Evolutionary conservation across 2,113 vertebrate genomes (phyloP).

Genomic region (Lamprologus ornatipinnis): DNA sequence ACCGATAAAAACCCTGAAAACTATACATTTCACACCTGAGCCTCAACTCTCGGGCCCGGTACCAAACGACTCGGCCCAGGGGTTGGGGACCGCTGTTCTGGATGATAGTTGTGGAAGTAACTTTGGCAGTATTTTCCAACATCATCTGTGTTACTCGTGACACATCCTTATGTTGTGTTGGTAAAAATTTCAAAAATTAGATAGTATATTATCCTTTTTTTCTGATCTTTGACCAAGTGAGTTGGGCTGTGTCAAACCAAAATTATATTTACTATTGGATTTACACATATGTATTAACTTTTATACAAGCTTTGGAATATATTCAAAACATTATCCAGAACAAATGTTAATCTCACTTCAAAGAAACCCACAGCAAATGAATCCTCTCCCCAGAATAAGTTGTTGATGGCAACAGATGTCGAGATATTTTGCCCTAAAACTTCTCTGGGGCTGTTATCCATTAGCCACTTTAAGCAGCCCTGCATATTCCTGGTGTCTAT

Average conservation of each 20-base stretch:
- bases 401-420: constrained; percentile 22
- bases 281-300: neutral
- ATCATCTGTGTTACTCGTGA: neutral
- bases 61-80: too few species aligned
- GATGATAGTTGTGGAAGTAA: neutral
- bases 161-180: neutral
- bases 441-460: neutral
- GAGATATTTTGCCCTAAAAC: neutral
- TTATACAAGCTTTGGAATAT: neutral
- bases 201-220: neutral
- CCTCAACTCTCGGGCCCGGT: too few species aligned
- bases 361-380: constrained; percentile 29
- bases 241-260: neutral
- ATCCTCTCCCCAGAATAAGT: constrained; percentile 10
- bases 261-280: neutral
- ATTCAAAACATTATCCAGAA: neutral
- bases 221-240: neutral
- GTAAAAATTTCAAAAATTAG: neutral
- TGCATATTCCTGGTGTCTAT: neutral
- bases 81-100: too few species aligned
- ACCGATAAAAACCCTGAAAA: too few species aligned
- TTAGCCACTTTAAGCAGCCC: neutral
- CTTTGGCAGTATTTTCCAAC: neutral
- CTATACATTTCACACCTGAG: too few species aligned
- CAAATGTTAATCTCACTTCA: constrained; percentile 5